Evolutionary conservation across 2,888 invertebrate genomes (phyloP).

Genomic region (Drosophila nr. perissopoda): DNA sequence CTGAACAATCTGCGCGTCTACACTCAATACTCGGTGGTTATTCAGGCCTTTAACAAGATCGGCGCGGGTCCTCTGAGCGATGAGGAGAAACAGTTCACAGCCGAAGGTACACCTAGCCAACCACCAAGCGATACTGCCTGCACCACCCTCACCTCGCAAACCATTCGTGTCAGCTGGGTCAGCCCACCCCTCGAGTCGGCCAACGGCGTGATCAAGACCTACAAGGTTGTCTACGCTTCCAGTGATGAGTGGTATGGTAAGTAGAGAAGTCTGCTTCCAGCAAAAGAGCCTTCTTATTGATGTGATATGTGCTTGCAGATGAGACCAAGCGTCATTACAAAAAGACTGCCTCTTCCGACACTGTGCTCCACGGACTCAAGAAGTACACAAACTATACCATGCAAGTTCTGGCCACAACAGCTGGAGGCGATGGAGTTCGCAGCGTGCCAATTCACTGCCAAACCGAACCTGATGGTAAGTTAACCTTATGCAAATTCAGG

Average conservation of each 20-base stretch:
- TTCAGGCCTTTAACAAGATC: constrained; percentile 97
- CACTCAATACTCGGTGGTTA: constrained; percentile 97
- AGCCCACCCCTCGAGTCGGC: constrained; percentile 96
- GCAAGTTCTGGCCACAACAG: constrained; percentile 97
- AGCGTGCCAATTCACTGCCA: constrained; percentile 92
- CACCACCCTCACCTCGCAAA: constrained; percentile 96
- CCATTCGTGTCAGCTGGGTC: constrained; percentile 97
- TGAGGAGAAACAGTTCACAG: constrained; percentile 95
- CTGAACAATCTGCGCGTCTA: constrained; percentile 94
- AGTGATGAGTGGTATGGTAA: constrained; percentile 96
- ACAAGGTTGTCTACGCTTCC: constrained; percentile 96
- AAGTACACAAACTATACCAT: constrained; percentile 98
- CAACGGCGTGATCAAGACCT: constrained; percentile 97
- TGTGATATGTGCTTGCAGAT: constrained; percentile 85
- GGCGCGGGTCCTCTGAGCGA: constrained; percentile 96
- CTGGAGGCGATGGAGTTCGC: constrained; percentile 97
- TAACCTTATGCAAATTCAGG: too few relatives aligned
- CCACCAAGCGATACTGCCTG: constrained; percentile 96
- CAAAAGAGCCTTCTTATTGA: neutral
- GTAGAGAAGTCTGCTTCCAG: constrained; percentile 79
- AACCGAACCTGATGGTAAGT: constrained; percentile 96
- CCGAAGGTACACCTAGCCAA: constrained; percentile 96
- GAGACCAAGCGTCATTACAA: constrained; percentile 96
- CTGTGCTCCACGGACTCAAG: constrained; percentile 95
- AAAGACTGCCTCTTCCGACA: constrained; percentile 96